Percentiles rank a stretch among this genome's conserved stretches.
Evolutionary conservation across 2,888 invertebrate genomes (phyloP).

Genomic region (Diaperis boleti): DNA sequence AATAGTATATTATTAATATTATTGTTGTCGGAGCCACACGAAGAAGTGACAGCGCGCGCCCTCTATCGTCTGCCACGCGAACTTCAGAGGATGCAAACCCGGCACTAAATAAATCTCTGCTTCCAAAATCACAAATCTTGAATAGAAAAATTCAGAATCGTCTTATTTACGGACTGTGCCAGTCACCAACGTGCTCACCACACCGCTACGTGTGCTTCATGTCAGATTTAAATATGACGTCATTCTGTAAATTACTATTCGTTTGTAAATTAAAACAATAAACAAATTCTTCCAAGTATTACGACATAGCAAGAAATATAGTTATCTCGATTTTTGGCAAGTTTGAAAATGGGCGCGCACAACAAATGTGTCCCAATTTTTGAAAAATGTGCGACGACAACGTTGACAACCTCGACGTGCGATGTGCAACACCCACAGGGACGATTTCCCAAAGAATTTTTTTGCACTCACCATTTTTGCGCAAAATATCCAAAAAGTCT

Average conservation of each 20-base stretch:
- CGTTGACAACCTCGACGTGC: conserved; percentile 7
- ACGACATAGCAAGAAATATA: too few relatives aligned
- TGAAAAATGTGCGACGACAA: not conserved
- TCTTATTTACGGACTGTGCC: too few relatives aligned
- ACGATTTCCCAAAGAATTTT: not conserved
- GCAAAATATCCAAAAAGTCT: conserved; percentile 27
- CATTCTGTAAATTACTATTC: conserved; percentile 27
- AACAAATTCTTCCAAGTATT: too few relatives aligned
- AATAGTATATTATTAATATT: conserved; percentile 23
- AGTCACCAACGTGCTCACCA: not conserved
- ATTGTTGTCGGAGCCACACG: too few relatives aligned
- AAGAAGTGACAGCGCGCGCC: conserved; percentile 19
- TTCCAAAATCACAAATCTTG: not conserved
- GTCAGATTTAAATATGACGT: conserved; percentile 20
- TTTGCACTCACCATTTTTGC: conserved; percentile 39
- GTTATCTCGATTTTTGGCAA: not conserved
- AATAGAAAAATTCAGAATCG: not conserved
- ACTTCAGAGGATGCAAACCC: conserved; percentile 20
- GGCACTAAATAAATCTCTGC: not conserved
- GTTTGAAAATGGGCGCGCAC: not conserved
- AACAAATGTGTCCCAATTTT: not conserved
- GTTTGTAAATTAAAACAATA: conserved; percentile 9
- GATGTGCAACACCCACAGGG: conserved; percentile 1
- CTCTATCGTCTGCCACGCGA: conserved; percentile 13
- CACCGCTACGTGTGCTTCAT: not conserved